phyloP scores from a whole-genome alignment of 2,888 invertebrate genomes.

The Platerodrilus igneus region DNA sequence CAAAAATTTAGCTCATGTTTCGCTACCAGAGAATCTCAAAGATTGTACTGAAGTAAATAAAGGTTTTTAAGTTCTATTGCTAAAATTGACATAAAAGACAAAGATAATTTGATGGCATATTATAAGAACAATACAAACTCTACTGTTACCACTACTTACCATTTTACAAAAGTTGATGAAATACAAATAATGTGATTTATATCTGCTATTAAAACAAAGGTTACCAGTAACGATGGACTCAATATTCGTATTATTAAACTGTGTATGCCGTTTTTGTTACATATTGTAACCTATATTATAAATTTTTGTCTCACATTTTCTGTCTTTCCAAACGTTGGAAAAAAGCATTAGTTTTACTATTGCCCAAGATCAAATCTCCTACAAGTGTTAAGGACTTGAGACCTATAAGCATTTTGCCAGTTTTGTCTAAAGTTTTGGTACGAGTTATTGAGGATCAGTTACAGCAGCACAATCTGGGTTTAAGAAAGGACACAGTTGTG shows the following conservation, averaged over 20 bases:
- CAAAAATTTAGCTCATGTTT: neutral
- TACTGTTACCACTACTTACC: neutral
- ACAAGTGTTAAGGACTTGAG: slow-evolving; percentile 23
- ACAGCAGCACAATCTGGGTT: no score
- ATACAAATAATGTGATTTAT: slow-evolving; percentile 1
- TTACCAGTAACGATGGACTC: slow-evolving; percentile 10
- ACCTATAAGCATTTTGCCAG: slow-evolving; percentile 29
- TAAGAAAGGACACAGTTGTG: no score
- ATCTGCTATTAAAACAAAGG: slow-evolving; percentile 7
- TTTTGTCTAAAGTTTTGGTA: slow-evolving; percentile 27
- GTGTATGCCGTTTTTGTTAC: slow-evolving; percentile 8
- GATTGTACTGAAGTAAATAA: slow-evolving; percentile 1
- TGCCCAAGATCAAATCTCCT: slow-evolving; percentile 27
- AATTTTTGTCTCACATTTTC: slow-evolving; percentile 11
- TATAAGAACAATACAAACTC: neutral
- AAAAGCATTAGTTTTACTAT: slow-evolving; percentile 26
- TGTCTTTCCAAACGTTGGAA: slow-evolving; percentile 30
- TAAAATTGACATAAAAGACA: neutral
- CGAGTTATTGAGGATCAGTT: slow-evolving; percentile 26
- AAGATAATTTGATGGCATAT: neutral
- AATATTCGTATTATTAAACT: slow-evolving; percentile 12
- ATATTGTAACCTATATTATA: slow-evolving; percentile 12
- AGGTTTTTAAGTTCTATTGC: neutral
- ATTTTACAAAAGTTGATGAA: neutral
- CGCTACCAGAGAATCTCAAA: neutral